Evolutionary conservation across 2,113 vertebrate genomes (phyloP), one percentile per base, ranked within the genome.

Genomic region (Bufo gargarizans): DNA sequence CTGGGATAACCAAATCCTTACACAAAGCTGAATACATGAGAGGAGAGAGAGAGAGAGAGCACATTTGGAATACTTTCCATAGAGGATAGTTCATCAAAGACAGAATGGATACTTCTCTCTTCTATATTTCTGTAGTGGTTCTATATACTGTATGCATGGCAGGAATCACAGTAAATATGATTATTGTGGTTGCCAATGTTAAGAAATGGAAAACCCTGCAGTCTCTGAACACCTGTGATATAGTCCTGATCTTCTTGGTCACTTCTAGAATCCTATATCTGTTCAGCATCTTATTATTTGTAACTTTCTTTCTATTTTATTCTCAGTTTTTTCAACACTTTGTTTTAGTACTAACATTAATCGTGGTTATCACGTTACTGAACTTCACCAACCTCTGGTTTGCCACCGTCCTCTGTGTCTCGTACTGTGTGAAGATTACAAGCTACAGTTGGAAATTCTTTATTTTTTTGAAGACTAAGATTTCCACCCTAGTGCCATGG

Each of bases 381-480:
- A 91, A 91, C 91, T 4, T 5, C 89, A 89, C 17, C 12, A 16
- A 72, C 13, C 13, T 72, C 33, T 74, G 43, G 71, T 74, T 74
- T 7, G 71, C 43, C 14, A 91, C 91, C 0, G 91, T 90, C 86
- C 90, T 92, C 2, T 20, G 89, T 0, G 85, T 90, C 17, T 93
- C 91, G 88, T 93, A 92, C 81, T 92, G 91, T 0, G 4, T n/a
- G 63, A 91, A 90, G 89, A 90, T 91, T 1, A 20, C 80, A 78
- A 89, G 16, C 22, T 10, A 93, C 1, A 4, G 69, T 1, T 86
- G 89, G n/a, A 87, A 85, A 0, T 2, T 91, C 7, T 90, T 91
- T 47, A 5, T 88, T n/a, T 86, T 89, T 88, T 4, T 92, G 56
- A 92, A 91, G 88, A 22, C 2, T 63, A 91, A 45, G 63, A 89